Evolutionary conservation across 2,888 invertebrate species (phyloP), one percentile per base, ranked within the genome.

Genomic region (Cheilosia urbana): DNA sequence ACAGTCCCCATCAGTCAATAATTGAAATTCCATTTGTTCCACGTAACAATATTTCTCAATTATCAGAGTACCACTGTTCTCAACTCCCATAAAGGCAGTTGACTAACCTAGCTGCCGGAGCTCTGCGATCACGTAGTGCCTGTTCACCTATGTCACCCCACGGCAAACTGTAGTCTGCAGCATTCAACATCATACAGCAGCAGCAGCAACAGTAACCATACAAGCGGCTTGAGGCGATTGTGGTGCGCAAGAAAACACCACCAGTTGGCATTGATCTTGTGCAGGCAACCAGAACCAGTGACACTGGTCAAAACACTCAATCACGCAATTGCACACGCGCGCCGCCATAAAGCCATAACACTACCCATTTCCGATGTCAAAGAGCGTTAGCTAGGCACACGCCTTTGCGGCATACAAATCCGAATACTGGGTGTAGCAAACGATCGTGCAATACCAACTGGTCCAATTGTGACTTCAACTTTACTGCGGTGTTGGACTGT

Each of bases 221-320:
- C 49, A 27, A 45, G 57, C 49, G 65, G 69, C 65, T 69, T 57
- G 7, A 17, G 55, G 62, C n/a, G 15, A 27, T 3, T n/a, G 9
- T n/a, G 15, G 4, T 45, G 55, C 37, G 27, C 24, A 62, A 19
- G 27, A 62, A 42, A 45, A 53, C 75, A 21, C 45, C 77, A 69
- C 69, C 24, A 53, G 69, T 79, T 84, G 79, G 79, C 84, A 84
- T 71, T 84, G 84, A 84, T 84, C 84, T 84, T 84, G 84, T 60
- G 69, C 75, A 75, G 58, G 79, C 79, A 60, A 76, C 71, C 71
- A 84, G 80, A 84, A 79, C 79, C 69, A 80, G 75, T 79, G 84
- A 79, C 84, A 84, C 84, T 79, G 75, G 79, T 79, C 84, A 79
- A 79, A 84, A 79, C 75, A 79, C 84, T 84, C 84, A 75, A 79